Evolutionary conservation across 2,888 invertebrate genomes (phyloP), one percentile per base, ranked within the genome.

Genomic region (Cephonodes hylas): DNA sequence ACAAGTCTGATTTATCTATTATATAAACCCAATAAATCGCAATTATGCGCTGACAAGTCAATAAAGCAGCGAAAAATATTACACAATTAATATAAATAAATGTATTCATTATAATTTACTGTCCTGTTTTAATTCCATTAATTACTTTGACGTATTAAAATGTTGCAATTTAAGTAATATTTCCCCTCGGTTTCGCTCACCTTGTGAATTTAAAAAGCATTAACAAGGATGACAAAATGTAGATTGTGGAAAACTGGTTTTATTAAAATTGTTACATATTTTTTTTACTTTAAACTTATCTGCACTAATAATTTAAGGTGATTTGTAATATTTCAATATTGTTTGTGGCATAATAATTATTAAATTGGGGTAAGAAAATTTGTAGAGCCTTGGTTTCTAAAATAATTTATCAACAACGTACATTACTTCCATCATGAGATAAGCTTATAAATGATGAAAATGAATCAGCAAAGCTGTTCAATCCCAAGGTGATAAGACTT

Each of bases 11-110:
- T 31, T 53, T 31, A 53, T 53, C 31, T 31, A 31, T 27, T 46
- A 10, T 23, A 44, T 44, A 44, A 53, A 10, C 53, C 10, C 53
- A 31, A 53, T 53, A 53, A 31, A 53, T 31, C 31, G 31, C 13
- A 53, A 53, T 53, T 53, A 53, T 27, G 10, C 27, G 31, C 15
- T 53, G 53, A 53, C 53, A 53, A 31, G 31, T 27, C 31, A 53
- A 53, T 53, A 53, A 53, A 31, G 31, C 53, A 53, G 31, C 18
- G 53, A 53, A 53, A 53, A 53, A 53, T 53, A 53, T 53, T 18
- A 53, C 15, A 10, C 53, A 31, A 53, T 53, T 44, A 59, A 31
- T 27, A 45, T 45, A 31, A 44, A 59, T 44, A 45, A 27, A 59
- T 44, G 10, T 27, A 44, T 18, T 15, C 25, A 45, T 25, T 42